Conservation (phyloP, 2,113 vertebrate species). For the Zosterops lateralis region DNA sequence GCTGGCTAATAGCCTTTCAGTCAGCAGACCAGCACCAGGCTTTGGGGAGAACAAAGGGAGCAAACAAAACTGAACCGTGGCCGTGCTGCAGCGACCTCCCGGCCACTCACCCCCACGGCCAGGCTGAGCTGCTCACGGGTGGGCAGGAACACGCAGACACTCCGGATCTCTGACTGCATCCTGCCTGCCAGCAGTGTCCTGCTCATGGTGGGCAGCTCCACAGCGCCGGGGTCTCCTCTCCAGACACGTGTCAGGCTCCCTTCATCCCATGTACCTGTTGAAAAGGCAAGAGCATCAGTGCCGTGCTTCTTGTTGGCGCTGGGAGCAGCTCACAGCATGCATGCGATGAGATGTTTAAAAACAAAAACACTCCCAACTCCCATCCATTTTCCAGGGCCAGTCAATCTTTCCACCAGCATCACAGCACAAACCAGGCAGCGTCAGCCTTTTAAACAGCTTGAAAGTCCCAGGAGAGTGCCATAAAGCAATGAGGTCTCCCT, state of each 20-base stretch:
- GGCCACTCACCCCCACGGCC: constrained; percentile 73
- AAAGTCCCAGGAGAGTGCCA: background rate
- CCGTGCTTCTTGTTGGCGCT: background rate
- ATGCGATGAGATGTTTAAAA: background rate
- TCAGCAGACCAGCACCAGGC: background rate
- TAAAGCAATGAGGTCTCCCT: background rate
- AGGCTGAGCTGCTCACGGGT: constrained; percentile 82
- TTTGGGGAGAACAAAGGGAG: background rate
- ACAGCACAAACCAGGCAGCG: background rate
- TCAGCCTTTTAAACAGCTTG: background rate
- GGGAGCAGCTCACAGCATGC: background rate
- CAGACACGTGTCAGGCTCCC: background rate
- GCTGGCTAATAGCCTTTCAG: background rate
- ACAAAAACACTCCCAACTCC: background rate
- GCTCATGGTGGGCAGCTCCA: constrained; percentile 36
- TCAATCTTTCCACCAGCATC: background rate
- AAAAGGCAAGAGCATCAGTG: constrained; percentile 1
- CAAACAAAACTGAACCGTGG: background rate
- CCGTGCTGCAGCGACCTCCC: accelerated
- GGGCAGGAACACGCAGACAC: constrained; percentile 83
- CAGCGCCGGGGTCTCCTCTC: background rate
- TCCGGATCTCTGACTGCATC: constrained; percentile 73
- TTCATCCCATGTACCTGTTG: constrained; percentile 35
- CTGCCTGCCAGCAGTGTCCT: constrained; percentile 19
- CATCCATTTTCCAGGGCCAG: background rate